Conservation (phyloP, 1,140 invertebrate genomes). For the Argopecten irradians region DNA sequence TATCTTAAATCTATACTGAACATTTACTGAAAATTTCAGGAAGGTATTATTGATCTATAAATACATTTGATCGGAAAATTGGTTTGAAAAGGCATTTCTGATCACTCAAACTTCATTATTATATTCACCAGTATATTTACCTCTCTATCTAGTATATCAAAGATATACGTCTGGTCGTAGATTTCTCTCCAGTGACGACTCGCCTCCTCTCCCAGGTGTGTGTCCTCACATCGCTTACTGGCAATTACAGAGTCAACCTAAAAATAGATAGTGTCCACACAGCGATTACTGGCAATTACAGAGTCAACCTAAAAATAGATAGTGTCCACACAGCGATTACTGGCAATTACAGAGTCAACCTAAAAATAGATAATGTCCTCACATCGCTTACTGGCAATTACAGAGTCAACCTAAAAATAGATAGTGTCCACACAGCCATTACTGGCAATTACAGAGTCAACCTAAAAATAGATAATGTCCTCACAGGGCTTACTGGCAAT, state of each 20-base stretch:
- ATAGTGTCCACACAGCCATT: too few relatives aligned
- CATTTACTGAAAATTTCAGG: too few relatives aligned
- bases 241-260: conserved; percentile 56
- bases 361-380: conserved; percentile 60
- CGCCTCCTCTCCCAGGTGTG: conserved; percentile 58
- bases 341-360: conserved; percentile 54
- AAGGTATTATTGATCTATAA: too few relatives aligned
- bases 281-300: conserved; percentile 49
- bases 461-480: too few relatives aligned
- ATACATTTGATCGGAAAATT: too few relatives aligned
- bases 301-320: conserved; percentile 58
- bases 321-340: conserved; percentile 56
- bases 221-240: conserved; percentile 54
- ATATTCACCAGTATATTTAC: too few relatives aligned
- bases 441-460: too few relatives aligned
- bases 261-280: conserved; percentile 57
- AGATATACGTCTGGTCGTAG: conserved; percentile 51
- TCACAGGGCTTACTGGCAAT: too few relatives aligned
- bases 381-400: conserved; percentile 49
- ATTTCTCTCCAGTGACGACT: conserved; percentile 55
- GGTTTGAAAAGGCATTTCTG: too few relatives aligned
- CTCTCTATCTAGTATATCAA: conserved; percentile 61
- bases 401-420: conserved; percentile 55
- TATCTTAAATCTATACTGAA: too few relatives aligned
- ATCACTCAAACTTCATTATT: too few relatives aligned